These are phyloP conservation scores for Silvanus unidentatus DNA, from an alignment of 2,888 invertebrate genomes.

Conservation along the genomic window DNA sequence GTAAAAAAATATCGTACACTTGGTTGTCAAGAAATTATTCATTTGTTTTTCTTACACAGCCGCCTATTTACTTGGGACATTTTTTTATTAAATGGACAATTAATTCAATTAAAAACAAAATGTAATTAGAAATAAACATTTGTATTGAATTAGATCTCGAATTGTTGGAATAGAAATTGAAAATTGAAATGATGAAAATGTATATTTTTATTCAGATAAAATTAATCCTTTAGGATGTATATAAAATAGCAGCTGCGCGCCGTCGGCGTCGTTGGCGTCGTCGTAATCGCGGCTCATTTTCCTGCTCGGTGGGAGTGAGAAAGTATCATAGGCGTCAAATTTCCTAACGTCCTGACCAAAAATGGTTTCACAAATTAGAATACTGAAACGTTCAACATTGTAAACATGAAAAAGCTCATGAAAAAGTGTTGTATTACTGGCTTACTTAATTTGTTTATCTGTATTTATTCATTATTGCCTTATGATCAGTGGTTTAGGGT, in stretches of 20 bases:
- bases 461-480: neutral
- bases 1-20: slow-evolving; percentile 9
- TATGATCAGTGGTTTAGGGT: no score
- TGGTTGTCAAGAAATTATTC: neutral
- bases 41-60: no score
- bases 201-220: no score
- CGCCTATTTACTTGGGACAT: no score
- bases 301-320: slow-evolving; percentile 34
- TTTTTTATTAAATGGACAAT: no score
- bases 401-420: slow-evolving; percentile 30
- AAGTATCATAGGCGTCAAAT: slow-evolving; percentile 42
- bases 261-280: slow-evolving; percentile 1
- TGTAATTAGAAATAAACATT: no score
- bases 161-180: no score
- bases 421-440: slow-evolving; percentile 19
- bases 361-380: slow-evolving; percentile 53
- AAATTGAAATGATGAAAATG: no score
- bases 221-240: neutral
- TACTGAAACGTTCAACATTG: slow-evolving; percentile 17
- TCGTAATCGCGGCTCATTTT: neutral
- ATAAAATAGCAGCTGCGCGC: slow-evolving; percentile 25
- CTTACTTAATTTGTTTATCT: neutral
- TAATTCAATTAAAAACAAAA: no score
- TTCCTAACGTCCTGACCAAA: slow-evolving; percentile 66
- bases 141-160: no score